phyloP scores from a whole-genome alignment of 2,888 invertebrate genomes.

The Mamestra brassicae region DNA sequence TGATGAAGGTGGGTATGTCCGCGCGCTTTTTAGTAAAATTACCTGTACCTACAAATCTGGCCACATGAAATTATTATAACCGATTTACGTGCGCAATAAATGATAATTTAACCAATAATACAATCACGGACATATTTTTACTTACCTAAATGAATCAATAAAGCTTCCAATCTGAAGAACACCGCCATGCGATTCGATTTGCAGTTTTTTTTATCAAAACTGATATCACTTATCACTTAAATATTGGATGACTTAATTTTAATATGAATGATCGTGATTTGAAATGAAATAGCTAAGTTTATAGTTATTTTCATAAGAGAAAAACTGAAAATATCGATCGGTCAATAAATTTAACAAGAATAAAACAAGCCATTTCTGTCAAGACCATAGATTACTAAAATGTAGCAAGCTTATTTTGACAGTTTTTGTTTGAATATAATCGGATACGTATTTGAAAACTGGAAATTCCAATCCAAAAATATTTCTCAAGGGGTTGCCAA shows the following conservation, averaged over 20 bases:
- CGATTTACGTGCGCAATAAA: not conserved
- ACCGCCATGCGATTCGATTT: conserved; percentile 2
- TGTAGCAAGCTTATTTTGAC: not conserved
- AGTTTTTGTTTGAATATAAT: not conserved
- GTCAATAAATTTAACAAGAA: not conserved
- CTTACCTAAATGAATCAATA: conserved; percentile 27
- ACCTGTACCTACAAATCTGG: not conserved
- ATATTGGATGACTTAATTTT: not conserved
- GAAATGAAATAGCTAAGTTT: too few species aligned
- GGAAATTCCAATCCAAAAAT: not conserved
- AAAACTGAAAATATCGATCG: conserved; percentile 22
- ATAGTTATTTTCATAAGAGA: not conserved
- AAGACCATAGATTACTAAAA: too few species aligned
- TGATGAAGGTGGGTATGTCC: conserved; percentile 4
- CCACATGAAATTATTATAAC: not conserved
- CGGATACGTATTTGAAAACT: conserved; percentile 22
- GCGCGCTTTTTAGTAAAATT: not conserved
- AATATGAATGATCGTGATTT: conserved; percentile 3
- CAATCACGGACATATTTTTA: not conserved
- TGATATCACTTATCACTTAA: not conserved
- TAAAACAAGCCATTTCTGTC: conserved; percentile 28
- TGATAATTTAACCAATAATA: not conserved
- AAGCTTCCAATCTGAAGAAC: too few species aligned
- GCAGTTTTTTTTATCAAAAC: not conserved
- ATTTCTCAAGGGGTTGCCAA: too few species aligned